Conservation (phyloP, 2,888 invertebrate genomes). For the Melanostoma mellinum region DNA sequence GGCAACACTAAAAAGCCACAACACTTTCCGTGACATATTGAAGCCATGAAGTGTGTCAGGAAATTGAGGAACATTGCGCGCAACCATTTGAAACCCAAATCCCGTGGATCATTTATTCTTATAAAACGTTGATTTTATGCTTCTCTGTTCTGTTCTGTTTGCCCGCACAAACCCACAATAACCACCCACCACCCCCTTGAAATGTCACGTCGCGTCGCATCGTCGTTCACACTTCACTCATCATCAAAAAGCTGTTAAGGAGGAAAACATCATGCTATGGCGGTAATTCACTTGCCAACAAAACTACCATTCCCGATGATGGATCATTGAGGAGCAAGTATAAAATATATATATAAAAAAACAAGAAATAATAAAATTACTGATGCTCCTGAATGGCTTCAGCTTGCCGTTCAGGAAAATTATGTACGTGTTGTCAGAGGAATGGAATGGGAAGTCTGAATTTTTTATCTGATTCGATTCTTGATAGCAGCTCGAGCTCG, state of each 20-base stretch:
- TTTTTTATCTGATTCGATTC: slow-evolving; percentile 49
- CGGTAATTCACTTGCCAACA: slow-evolving; percentile 70
- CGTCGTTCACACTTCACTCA: slow-evolving; percentile 67
- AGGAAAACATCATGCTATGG: slow-evolving; percentile 49
- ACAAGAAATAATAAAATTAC: slow-evolving; percentile 35
- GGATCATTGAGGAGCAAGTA: slow-evolving; percentile 15
- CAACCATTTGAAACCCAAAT: slow-evolving; percentile 68
- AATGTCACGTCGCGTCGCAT: slow-evolving; percentile 51
- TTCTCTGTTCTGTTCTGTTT: slow-evolving; percentile 28
- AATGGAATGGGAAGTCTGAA: not conserved
- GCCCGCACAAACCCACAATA: not conserved
- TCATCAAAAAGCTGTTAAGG: slow-evolving; percentile 56
- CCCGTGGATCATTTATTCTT: slow-evolving; percentile 66
- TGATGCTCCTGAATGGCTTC: slow-evolving; percentile 65
- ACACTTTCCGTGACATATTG: slow-evolving; percentile 63
- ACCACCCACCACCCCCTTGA: slow-evolving; percentile 21
- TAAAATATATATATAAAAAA: not conserved
- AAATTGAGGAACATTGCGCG: slow-evolving; percentile 61
- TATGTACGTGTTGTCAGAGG: slow-evolving; percentile 1
- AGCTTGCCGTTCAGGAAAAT: slow-evolving; percentile 27
- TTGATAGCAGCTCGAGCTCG: slow-evolving; percentile 16
- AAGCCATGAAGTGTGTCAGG: slow-evolving; percentile 70
- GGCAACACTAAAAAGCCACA: slow-evolving; percentile 48
- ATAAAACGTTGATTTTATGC: slow-evolving; percentile 70
- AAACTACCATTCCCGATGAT: slow-evolving; percentile 40